Conservation (phyloP, 2,888 invertebrate species). For the Leptopilina myrica region DNA sequence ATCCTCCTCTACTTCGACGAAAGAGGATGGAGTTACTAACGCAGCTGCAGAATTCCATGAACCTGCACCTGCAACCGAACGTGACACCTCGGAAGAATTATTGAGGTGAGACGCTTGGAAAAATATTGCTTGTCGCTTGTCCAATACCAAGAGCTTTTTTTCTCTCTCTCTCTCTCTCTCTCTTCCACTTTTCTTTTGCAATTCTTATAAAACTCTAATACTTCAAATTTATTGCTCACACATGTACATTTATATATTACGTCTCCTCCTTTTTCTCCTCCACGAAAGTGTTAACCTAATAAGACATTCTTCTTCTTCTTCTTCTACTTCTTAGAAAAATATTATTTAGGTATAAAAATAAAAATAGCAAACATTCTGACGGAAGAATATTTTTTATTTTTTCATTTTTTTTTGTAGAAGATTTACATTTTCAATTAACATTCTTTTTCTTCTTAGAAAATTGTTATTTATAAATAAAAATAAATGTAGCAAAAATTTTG, state of each 20-base stretch:
- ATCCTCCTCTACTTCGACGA: conserved; percentile 50
- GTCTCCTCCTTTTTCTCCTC: background rate
- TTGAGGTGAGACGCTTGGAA: conserved; percentile 61
- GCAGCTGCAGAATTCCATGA: conserved; percentile 61
- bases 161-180: no score
- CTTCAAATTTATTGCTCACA: conserved; percentile 34
- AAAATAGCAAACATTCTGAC: background rate
- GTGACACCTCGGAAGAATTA: conserved; percentile 66
- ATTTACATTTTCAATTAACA: no score
- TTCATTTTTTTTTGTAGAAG: no score
- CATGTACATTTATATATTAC: background rate
- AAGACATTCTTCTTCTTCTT: background rate
- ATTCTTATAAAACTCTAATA: conserved; percentile 15
- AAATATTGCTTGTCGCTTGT: conserved; percentile 11
- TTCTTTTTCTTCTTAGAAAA: no score
- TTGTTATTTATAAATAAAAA: no score
- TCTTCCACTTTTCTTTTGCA: background rate
- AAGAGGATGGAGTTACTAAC: conserved; percentile 61
- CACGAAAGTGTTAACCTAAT: background rate
- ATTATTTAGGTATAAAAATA: background rate
- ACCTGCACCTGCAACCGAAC: conserved; percentile 55
- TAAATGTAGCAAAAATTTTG: no score
- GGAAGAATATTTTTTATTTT: background rate
- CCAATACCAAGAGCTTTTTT: conserved; percentile 20
- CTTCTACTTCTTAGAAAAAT: background rate